phyloP scores from a whole-genome alignment of 2,888 invertebrate species.

The Saturnia japonica region DNA sequence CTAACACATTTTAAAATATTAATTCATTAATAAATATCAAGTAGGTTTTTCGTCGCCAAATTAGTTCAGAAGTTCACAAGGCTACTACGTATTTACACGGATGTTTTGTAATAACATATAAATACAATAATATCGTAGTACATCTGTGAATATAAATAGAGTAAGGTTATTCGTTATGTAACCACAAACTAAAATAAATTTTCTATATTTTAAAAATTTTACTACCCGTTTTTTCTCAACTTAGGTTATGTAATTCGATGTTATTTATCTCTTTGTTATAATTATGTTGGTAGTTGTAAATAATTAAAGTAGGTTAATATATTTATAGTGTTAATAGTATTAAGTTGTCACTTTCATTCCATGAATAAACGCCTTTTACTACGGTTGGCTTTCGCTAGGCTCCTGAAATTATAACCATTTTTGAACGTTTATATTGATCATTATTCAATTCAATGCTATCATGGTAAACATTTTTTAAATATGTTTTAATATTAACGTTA shows the following conservation, averaged over 20 bases:
- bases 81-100: constrained; percentile 22
- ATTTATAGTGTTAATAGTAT: neutral
- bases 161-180: neutral
- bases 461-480: too few species aligned
- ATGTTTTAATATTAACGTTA: too few species aligned
- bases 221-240: neutral
- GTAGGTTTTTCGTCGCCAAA: constrained; percentile 6
- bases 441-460: too few species aligned
- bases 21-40: constrained; percentile 7
- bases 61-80: constrained; percentile 25
- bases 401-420: neutral
- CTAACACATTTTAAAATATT: neutral
- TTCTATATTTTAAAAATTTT: neutral
- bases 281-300: neutral
- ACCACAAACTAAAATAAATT: neutral
- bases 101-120: constrained; percentile 22
- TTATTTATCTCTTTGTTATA: neutral
- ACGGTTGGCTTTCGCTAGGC: neutral
- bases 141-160: neutral
- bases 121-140: constrained; percentile 4
- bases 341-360: too few species aligned
- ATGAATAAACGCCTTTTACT: too few species aligned
- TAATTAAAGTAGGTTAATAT: neutral
- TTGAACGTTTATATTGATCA: too few species aligned
- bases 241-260: neutral